These are phyloP conservation scores for Acronicta aceris DNA, from an alignment of 2,888 invertebrate genomes.

Conservation along the genomic window DNA sequence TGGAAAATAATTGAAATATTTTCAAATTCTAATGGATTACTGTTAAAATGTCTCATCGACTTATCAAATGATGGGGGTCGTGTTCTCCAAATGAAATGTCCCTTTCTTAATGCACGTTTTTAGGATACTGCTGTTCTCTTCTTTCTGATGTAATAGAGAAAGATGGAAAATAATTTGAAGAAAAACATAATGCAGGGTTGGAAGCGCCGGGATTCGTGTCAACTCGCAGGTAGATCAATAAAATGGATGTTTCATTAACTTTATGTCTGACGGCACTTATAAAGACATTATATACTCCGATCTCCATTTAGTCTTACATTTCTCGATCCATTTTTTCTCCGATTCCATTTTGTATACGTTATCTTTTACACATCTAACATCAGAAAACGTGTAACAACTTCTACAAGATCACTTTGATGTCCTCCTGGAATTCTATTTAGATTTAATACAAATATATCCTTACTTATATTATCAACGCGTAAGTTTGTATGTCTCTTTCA, in stretches of 20 bases:
- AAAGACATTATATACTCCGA: conserved; percentile 86
- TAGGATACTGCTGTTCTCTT: conserved; percentile 65
- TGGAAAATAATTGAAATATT: conserved; percentile 76
- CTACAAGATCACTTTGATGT: conserved; percentile 32
- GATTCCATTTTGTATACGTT: conserved; percentile 60
- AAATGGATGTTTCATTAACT: conserved; percentile 85
- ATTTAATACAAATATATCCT: conserved; percentile 17
- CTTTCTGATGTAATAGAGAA: conserved; percentile 56
- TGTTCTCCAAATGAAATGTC: conserved; percentile 83
- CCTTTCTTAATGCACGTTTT: conserved; percentile 76
- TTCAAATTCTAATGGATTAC: conserved; percentile 79
- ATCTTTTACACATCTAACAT: conserved; percentile 64
- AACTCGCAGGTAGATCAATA: conserved; percentile 88
- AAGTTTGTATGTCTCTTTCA: no score
- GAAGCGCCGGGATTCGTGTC: conserved; percentile 80
- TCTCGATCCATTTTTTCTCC: conserved; percentile 55
- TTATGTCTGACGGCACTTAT: conserved; percentile 85
- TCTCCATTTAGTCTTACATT: conserved; percentile 68
- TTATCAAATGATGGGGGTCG: conserved; percentile 87
- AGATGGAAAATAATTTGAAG: conserved; percentile 78
- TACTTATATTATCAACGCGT: no score
- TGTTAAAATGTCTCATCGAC: conserved; percentile 83
- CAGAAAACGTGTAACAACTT: conserved; percentile 36
- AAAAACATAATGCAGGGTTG: conserved; percentile 86
- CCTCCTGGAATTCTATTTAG: conserved; percentile 16